These are phyloP conservation scores for Antennarius striatus DNA, from an alignment of 2,113 vertebrate species.

Conservation along the genomic window DNA sequence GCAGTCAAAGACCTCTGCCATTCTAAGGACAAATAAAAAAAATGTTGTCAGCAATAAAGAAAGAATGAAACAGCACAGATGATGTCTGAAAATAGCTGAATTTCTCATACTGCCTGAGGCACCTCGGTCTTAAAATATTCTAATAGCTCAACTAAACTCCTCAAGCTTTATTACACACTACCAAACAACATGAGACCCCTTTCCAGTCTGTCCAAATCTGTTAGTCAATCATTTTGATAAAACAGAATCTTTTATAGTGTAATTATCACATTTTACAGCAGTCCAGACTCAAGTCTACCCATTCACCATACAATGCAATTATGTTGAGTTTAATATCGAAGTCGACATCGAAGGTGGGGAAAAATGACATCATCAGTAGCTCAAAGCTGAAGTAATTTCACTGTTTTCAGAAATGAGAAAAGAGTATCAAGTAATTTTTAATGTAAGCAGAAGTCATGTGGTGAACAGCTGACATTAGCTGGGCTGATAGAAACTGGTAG, in stretches of 20 bases:
- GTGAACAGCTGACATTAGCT: constrained; percentile 52
- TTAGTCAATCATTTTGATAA: background rate
- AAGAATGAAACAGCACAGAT: no score
- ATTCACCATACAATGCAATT: background rate
- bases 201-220: background rate
- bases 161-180: no score
- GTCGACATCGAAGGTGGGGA: background rate
- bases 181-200: background rate
- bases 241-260: constrained; percentile 11
- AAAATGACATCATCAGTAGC: background rate
- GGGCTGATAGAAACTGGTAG: constrained; percentile 62
- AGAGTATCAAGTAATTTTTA: constrained; percentile 28
- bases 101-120: no score
- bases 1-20: no score
- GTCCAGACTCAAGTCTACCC: background rate
- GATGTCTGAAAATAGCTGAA: no score
- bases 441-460: constrained; percentile 59
- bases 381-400: background rate
- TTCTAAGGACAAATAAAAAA: no score
- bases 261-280: constrained; percentile 17
- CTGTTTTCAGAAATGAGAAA: constrained; percentile 8
- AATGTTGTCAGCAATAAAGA: no score
- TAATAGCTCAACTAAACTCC: background rate
- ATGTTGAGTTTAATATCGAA: no score
- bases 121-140: no score